phyloP scores from a whole-genome alignment of 2,113 vertebrate species.

The Suricata suricatta region DNA sequence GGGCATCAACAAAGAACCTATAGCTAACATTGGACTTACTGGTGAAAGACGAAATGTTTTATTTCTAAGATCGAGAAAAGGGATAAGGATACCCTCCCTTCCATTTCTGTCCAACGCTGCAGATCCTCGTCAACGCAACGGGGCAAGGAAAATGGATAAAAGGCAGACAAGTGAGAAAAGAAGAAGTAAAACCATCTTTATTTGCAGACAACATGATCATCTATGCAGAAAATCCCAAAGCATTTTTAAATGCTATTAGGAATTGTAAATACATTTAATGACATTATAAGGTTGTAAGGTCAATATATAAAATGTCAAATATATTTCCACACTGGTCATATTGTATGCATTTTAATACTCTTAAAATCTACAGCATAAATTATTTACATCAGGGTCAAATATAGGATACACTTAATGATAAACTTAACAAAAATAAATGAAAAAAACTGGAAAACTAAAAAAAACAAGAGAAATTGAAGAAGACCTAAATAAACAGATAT shows the following conservation, averaged over 20 bases:
- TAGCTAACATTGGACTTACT: background rate
- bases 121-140: background rate
- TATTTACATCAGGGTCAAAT: background rate
- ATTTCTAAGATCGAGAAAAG: background rate
- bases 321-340: background rate
- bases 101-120: background rate
- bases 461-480: background rate
- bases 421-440: background rate
- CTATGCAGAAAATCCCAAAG: background rate
- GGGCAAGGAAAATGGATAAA: background rate
- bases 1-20: background rate
- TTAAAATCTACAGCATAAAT: background rate
- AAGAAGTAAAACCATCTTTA: background rate
- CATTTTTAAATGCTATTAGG: background rate
- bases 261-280: background rate
- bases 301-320: background rate
- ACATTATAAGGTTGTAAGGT: background rate
- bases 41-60: background rate
- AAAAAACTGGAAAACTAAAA: constrained; percentile 6
- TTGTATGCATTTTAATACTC: background rate
- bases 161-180: background rate
- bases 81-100: background rate
- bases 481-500: background rate
- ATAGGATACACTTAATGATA: background rate
- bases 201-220: background rate